These are phyloP conservation scores for Myzus persicae DNA, from an alignment of 1,140 invertebrate genomes.

Conservation along the genomic window DNA sequence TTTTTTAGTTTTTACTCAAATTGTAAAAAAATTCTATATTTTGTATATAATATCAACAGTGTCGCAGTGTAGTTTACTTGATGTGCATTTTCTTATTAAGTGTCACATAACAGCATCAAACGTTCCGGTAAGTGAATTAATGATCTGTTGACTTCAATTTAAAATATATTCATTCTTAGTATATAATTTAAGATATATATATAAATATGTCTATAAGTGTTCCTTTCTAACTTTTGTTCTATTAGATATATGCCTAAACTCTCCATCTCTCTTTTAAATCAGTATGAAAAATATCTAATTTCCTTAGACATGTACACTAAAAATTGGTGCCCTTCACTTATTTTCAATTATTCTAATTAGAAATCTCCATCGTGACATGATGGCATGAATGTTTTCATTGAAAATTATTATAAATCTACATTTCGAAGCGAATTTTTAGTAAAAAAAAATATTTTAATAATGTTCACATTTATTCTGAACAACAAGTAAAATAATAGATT, in stretches of 20 bases:
- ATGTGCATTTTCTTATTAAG: background rate
- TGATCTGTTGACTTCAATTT: background rate
- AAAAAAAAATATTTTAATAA: background rate
- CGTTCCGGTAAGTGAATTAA: background rate
- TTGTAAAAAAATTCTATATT: no score
- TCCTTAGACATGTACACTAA: background rate
- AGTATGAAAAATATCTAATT: background rate
- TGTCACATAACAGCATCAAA: background rate
- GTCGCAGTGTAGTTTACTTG: background rate
- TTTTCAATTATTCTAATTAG: background rate
- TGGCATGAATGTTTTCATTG: background rate
- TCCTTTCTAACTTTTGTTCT: background rate
- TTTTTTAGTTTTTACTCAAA: no score
- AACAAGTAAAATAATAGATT: background rate
- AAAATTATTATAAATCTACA: background rate
- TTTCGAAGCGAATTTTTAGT: background rate
- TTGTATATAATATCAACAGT: no score
- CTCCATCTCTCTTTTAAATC: background rate
- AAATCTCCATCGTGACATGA: background rate
- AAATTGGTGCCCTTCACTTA: no score
- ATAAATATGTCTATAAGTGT: background rate
- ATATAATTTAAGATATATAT: background rate
- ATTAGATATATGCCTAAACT: no score
- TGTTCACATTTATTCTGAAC: background rate
- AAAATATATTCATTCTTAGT: background rate